Conservation (phyloP, 2,888 invertebrate genomes). For the Achlya flavicornis region DNA sequence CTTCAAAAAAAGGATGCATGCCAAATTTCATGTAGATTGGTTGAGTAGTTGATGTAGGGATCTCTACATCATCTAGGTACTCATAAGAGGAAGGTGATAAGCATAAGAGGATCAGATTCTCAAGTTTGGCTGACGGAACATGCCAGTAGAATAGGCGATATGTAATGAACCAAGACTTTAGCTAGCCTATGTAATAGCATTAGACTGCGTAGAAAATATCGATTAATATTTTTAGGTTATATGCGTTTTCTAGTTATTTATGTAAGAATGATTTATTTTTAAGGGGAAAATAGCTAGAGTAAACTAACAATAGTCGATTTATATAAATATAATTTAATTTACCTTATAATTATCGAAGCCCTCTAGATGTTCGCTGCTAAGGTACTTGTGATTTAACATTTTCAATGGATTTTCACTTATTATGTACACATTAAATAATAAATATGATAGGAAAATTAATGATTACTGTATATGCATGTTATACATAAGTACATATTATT, state of each 20-base stretch:
- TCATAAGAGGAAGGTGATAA: no score
- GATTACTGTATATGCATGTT: not conserved
- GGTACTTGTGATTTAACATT: constrained; percentile 89
- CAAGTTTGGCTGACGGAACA: no score
- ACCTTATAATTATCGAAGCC: constrained; percentile 98
- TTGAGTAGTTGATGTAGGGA: no score
- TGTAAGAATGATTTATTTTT: not conserved
- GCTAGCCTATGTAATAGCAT: not conserved
- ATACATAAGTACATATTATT: not conserved
- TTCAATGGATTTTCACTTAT: constrained; percentile 41
- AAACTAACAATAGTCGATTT: constrained; percentile 10
- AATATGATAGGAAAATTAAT: not conserved
- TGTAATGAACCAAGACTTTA: no score
- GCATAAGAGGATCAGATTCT: no score
- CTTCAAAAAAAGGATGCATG: no score
- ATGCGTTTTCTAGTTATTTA: constrained; percentile 10
- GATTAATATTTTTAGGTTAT: constrained; percentile 53
- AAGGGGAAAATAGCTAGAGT: constrained; percentile 11
- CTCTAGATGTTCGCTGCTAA: constrained; percentile 91
- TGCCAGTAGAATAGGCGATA: no score
- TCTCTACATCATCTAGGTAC: no score
- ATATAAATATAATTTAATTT: constrained; percentile 25
- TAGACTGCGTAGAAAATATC: constrained; percentile 52
- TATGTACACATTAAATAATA: constrained; percentile 2
- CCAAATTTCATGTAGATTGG: no score